Base-by-base conservation (phyloP, 2,113 vertebrate genomes). In the Pipa parva region DNA sequence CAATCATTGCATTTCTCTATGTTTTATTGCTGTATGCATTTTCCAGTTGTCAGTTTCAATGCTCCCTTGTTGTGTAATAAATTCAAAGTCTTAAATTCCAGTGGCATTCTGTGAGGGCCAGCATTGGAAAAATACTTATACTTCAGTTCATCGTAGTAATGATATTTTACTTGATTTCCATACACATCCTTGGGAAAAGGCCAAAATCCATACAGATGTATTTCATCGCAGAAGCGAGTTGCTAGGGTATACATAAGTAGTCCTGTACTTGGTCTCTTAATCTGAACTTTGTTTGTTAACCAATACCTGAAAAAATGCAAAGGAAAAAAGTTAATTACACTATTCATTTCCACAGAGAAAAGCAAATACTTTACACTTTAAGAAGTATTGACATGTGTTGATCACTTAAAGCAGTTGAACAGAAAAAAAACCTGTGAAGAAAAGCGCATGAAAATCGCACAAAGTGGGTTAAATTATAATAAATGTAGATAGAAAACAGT, bases 161-260 rank as follows among this genome's bases (percentile, higher is more conserved):
- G 92, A 72, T 95, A 95, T 83, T 93, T 93, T 59, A 94, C 92
- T 20, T 81, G 72, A 76, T 87, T 91, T 75, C 92, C 92, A 71
- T 75, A 80, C 55, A 87, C 73, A 80, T 95, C 91, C 78, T 91
- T 93, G 5, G 91, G 92, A 67, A 95, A 95, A 2, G 92, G 92
- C 92, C 92, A 95, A 79, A 92, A 95, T 74, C 92, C 92, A 11
- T 95, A 95, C 5, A 95, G 83, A 54, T 94, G 85, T 73, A 95
- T 94, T 83, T 95, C 91, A 66, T 93, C 90, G 70, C 92, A 95
- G 79, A 95, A 94, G 49, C 92, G 87, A 1, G 92, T 95, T 15
- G 91, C 87, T 31, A 95, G 84, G 0, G 92, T 95, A 31, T 95
- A 95, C 92, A 95, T 95, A 29, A 94, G 84, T 39, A 95, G 87